Evolutionary conservation across 2,113 vertebrate genomes (phyloP).

Genomic region (Ranitomeya variabilis): DNA sequence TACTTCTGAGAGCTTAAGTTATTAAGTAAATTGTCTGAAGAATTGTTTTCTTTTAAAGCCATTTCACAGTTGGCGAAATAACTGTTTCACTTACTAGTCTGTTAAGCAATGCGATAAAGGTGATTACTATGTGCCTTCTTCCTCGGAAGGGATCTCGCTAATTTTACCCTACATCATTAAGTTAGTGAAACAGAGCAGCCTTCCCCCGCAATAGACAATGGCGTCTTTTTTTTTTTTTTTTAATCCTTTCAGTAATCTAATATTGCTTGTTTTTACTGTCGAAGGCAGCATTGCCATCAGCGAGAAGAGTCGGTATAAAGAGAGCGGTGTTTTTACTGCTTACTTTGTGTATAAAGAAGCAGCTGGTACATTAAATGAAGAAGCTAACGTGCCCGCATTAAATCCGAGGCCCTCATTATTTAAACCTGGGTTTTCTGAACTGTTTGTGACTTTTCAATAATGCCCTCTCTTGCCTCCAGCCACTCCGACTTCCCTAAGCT

Average conservation of each 20-base stretch:
- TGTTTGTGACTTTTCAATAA: constrained; percentile 60
- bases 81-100: constrained; percentile 57
- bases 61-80: constrained; percentile 58
- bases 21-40: constrained; percentile 58
- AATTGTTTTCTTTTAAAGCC: constrained; percentile 58
- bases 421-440: constrained; percentile 56
- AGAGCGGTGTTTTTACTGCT: constrained; percentile 33
- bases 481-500: constrained; percentile 53
- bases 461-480: constrained; percentile 53
- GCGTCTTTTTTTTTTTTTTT: constrained; percentile 28
- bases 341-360: constrained; percentile 49
- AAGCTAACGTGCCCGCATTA: constrained; percentile 51
- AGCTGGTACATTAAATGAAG: constrained; percentile 55
- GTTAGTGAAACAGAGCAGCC: constrained; percentile 49
- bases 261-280: constrained; percentile 51
- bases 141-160: constrained; percentile 56
- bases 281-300: constrained; percentile 39
- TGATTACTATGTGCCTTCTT: constrained; percentile 56
- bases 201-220: constrained; percentile 42
- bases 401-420: constrained; percentile 52
- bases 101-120: constrained; percentile 58
- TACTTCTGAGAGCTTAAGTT: constrained; percentile 51
- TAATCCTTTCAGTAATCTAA: constrained; percentile 54
- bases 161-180: constrained; percentile 59
- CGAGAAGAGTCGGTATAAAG: constrained; percentile 34